These are phyloP conservation scores for Epicauta chinensis DNA, from an alignment of 1,140 invertebrate genomes.

Conservation along the genomic window DNA sequence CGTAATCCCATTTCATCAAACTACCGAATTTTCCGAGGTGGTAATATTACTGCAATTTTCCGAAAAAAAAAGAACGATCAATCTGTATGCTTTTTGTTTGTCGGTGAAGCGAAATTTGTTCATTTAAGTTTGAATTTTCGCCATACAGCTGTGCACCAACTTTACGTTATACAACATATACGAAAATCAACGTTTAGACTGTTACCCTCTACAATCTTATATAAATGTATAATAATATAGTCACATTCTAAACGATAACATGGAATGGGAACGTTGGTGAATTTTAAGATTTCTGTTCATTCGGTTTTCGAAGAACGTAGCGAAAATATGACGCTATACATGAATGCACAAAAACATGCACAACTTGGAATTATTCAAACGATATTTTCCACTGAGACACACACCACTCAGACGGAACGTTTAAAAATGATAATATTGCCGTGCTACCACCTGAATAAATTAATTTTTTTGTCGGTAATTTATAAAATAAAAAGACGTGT, in stretches of 20 bases:
- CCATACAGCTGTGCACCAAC: constrained; percentile 23
- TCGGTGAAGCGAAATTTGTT: constrained; percentile 15
- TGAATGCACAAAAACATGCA: constrained; percentile 6
- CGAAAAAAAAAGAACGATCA: too few species aligned
- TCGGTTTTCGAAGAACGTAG: constrained; percentile 18
- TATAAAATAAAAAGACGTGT: too few species aligned
- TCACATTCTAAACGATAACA: constrained; percentile 11
- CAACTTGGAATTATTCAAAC: constrained; percentile 7
- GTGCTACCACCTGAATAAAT: too few species aligned
- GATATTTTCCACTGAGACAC: too few species aligned
- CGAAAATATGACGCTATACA: constrained; percentile 21
- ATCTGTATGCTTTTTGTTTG: too few species aligned
- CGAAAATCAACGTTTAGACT: constrained; percentile 1
- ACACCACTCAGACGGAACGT: neutral
- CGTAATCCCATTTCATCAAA: constrained; percentile 27
- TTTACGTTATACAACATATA: constrained; percentile 1
- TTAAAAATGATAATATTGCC: too few species aligned
- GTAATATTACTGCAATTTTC: constrained; percentile 13
- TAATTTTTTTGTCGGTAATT: too few species aligned
- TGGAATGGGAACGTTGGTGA: constrained; percentile 2
- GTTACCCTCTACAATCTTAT: neutral
- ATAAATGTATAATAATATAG: neutral
- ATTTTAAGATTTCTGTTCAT: constrained; percentile 15
- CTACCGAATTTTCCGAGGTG: constrained; percentile 17
- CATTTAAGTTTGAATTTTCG: constrained; percentile 27